Evolutionary conservation across 1,140 invertebrate genomes (phyloP).

Genomic region (Amphibalanus amphitrite): DNA sequence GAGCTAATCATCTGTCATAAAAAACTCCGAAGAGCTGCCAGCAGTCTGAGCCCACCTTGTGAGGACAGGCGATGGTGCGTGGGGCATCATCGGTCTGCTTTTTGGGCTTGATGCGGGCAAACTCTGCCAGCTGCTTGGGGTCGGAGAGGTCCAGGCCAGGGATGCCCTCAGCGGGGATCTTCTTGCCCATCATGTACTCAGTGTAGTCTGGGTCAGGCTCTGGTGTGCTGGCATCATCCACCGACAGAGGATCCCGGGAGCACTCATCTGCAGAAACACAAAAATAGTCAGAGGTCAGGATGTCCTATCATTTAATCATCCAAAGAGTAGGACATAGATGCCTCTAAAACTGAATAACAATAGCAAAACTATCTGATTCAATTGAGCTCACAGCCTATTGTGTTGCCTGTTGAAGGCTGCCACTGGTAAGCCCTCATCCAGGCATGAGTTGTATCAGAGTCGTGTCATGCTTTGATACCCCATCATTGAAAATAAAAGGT

Average conservation of each 20-base stretch:
- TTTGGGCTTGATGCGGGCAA: constrained; percentile 69
- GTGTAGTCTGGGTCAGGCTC: constrained; percentile 86
- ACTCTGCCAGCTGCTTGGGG: constrained; percentile 80
- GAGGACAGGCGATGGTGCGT: constrained; percentile 82
- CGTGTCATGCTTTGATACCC: too few relatives aligned
- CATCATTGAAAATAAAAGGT: too few relatives aligned
- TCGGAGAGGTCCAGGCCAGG: constrained; percentile 80
- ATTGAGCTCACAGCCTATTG: too few relatives aligned
- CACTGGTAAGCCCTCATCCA: too few relatives aligned
- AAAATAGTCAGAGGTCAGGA: constrained; percentile 1
- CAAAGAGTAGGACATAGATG: too few relatives aligned
- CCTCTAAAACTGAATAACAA: not conserved
- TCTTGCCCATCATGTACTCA: constrained; percentile 82
- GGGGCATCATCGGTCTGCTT: constrained; percentile 57
- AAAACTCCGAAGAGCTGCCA: too few relatives aligned
- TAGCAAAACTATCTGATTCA: not conserved
- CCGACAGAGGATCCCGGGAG: constrained; percentile 15
- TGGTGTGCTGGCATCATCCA: constrained; percentile 65
- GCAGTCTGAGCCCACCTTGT: constrained; percentile 72
- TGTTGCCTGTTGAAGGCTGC: too few relatives aligned
- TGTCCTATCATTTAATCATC: not conserved
- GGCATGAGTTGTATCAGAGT: too few relatives aligned
- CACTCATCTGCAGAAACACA: constrained; percentile 16
- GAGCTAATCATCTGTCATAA: too few relatives aligned
- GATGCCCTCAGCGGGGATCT: constrained; percentile 57